Base-by-base conservation (phyloP, 2,113 vertebrate species). In the Platysteira castanea region DNA sequence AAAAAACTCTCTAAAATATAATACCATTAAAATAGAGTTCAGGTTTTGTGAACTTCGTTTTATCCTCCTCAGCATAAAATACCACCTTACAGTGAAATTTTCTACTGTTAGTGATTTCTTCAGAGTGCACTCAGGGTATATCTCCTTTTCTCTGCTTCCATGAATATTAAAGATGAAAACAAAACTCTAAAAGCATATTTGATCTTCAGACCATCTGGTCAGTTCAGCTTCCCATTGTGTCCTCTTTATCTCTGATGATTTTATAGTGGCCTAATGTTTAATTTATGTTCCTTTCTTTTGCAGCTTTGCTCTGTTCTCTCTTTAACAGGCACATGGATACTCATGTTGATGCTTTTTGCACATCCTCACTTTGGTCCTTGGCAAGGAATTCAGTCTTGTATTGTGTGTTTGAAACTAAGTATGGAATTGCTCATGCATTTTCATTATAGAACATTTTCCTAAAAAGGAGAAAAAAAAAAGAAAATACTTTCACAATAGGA, bases 241-340 rank as follows among this genome's bases (percentile, higher is more conserved):
- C 54, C 16, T 73, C 64, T 91, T 94, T 71, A 42, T 79, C 15
- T 75, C 47, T 39, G 28, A 63, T 82, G 79, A 52, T 82, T 95
- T 90, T 87, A 56, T n/a, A 76, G 52, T 63, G 18, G 13, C 6
- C 60, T 83, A 83, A 50, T 76, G 7, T 68, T 92, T 87, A 65
- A 84, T 84, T 91, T 80, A 73, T 69, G 15, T 41, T 84, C 7
- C 7, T 61, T 91, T 88, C 30, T 79, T 77, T 67, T 61, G 11
- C 26, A 85, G 13, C 23, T 67, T 79, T 85, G 2, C 9, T 18
- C 11, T 68, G 4, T 76, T 79, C 15, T 67, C 31, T 82, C 28
- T 68, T 64, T 50, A 85, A 53, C 11, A 22, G 35, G 57, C 64
- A 57, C 64, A 44, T n/a, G 70, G 33, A 67, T 35, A 71, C 5